Evolutionary conservation across 2,113 vertebrate genomes (phyloP).

Genomic region (Cnemophilus loriae): DNA sequence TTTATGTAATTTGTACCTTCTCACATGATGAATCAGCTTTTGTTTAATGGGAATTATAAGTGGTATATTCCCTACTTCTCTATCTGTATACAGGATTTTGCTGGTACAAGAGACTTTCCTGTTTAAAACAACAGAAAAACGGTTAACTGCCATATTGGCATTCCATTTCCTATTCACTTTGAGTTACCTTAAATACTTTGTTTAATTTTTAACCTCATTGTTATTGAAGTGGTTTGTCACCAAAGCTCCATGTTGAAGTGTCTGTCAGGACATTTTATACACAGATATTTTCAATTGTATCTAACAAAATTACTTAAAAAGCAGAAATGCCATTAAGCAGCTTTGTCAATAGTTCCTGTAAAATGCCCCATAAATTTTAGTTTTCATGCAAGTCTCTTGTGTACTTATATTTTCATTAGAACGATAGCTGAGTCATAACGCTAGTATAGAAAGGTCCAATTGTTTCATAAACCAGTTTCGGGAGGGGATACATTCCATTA

Average conservation of each 20-base stretch:
- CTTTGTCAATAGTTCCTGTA: conserved; percentile 50
- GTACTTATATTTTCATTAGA: conserved; percentile 51
- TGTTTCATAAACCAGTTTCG: conserved; percentile 70
- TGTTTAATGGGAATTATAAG: conserved; percentile 65
- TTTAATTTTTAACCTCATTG: conserved; percentile 14
- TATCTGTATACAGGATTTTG: conserved; percentile 65
- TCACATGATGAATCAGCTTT: conserved; percentile 57
- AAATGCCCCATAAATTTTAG: conserved; percentile 45
- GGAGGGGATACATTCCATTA: conserved; percentile 76
- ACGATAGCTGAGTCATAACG: conserved; percentile 26
- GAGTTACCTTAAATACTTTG: conserved; percentile 21
- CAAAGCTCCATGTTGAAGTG: conserved; percentile 66
- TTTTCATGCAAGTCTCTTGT: conserved; percentile 58
- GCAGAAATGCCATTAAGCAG: conserved; percentile 44
- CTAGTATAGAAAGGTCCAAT: conserved; percentile 59
- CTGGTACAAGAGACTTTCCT: conserved; percentile 74
- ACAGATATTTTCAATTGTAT: conserved; percentile 60
- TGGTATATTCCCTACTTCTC: conserved; percentile 51
- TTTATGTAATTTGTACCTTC: conserved; percentile 73
- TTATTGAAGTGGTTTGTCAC: conserved; percentile 61
- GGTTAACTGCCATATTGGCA: conserved; percentile 75
- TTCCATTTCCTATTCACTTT: conserved; percentile 55
- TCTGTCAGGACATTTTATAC: conserved; percentile 70
- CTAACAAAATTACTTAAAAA: conserved; percentile 69
- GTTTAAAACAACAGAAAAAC: conserved; percentile 42